Percentiles rank a stretch among this genome's conserved stretches.
These are phyloP conservation scores for Melikaiella ostensackeni DNA, from an alignment of 2,888 invertebrate genomes.

Conservation along the genomic window DNA sequence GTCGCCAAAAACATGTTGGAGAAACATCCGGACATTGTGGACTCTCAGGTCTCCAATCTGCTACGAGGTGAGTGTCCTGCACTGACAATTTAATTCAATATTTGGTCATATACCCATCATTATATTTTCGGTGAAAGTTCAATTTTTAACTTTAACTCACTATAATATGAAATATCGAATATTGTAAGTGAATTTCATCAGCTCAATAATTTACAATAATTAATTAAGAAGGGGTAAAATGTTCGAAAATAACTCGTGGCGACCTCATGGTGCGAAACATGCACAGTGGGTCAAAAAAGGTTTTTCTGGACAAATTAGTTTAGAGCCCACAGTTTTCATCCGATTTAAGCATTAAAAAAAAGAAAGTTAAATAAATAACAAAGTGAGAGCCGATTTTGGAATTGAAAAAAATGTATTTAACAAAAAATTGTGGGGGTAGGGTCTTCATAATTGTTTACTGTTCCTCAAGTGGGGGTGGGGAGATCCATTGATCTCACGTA, in stretches of 20 bases:
- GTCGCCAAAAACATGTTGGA: constrained; percentile 81
- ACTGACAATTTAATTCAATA: constrained; percentile 50
- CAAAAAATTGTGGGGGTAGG: no score
- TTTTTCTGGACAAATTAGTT: no score
- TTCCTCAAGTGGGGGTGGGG: no score
- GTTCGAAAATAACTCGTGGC: background rate
- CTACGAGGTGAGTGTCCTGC: constrained; percentile 64
- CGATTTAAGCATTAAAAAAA: no score
- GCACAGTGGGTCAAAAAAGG: no score
- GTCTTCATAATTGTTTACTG: no score
- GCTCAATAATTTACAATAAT: background rate
- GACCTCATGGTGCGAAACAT: background rate
- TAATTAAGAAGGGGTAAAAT: background rate
- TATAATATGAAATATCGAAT: background rate
- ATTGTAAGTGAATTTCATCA: background rate
- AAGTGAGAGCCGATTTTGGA: no score
- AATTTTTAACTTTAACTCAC: background rate
- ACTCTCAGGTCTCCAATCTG: constrained; percentile 60
- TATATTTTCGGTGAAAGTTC: background rate
- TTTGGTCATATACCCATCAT: background rate
- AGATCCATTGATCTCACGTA: no score
- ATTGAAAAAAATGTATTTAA: no score
- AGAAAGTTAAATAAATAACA: no score
- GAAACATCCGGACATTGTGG: constrained; percentile 62
- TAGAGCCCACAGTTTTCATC: no score